These are phyloP conservation scores for Spisula subtruncata DNA, from an alignment of 2,888 invertebrate species.

Conservation along the genomic window DNA sequence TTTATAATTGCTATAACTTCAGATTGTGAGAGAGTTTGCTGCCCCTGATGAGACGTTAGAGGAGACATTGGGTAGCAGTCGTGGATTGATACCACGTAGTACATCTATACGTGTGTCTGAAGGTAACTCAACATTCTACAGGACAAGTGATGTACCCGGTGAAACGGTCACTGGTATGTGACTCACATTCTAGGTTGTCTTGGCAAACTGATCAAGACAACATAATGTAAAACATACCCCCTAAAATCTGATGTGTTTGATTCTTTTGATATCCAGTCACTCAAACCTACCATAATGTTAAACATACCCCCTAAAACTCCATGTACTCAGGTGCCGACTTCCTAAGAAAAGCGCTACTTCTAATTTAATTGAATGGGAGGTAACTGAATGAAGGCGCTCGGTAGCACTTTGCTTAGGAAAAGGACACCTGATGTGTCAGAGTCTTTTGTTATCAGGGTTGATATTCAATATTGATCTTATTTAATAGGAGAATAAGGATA, in stretches of 20 bases:
- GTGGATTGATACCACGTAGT: conserved; percentile 69
- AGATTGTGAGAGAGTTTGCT: conserved; percentile 87
- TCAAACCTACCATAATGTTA: too few relatives aligned
- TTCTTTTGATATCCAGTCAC: neutral
- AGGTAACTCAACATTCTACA: conserved; percentile 81
- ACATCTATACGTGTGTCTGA: conserved; percentile 69
- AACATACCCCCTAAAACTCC: too few relatives aligned
- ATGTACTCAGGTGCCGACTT: too few relatives aligned
- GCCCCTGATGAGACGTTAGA: conserved; percentile 93
- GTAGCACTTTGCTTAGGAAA: too few relatives aligned
- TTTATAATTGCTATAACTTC: too few relatives aligned
- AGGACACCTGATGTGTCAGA: too few relatives aligned
- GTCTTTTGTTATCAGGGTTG: too few relatives aligned
- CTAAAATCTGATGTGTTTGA: neutral
- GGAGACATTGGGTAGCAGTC: conserved; percentile 91
- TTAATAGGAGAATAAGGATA: too few relatives aligned
- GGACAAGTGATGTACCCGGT: conserved; percentile 61
- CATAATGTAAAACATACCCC: neutral
- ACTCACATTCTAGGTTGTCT: neutral
- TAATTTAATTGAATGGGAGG: too few relatives aligned
- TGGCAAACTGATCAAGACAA: neutral
- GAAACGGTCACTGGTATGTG: conserved; percentile 56
- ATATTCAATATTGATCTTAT: too few relatives aligned
- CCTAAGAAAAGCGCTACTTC: too few relatives aligned
- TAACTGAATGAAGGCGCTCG: too few relatives aligned